phyloP scores from a whole-genome alignment of 2,797 vertebrate genomes.

The Chromis chromis region DNA sequence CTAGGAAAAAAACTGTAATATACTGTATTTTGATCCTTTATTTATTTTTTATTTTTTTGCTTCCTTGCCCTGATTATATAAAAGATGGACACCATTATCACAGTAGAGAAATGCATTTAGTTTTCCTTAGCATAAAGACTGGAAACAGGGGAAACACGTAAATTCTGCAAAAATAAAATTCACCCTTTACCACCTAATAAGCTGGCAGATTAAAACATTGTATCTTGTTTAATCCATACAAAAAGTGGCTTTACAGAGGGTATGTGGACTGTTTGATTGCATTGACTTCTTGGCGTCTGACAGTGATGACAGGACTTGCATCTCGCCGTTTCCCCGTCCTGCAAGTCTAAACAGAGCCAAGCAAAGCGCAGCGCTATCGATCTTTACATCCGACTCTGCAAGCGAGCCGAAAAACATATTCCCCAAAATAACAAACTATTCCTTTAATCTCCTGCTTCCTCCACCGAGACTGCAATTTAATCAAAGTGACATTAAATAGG shows the following conservation, averaged over 20 bases:
- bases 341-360: neutral
- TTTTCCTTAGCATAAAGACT: neutral
- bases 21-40: neutral
- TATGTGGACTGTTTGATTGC: neutral
- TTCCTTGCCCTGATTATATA: neutral
- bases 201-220: no score
- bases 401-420: neutral
- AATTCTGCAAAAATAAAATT: neutral
- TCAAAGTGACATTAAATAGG: slow-evolving; percentile 11
- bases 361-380: neutral
- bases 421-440: neutral
- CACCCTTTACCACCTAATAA: neutral
- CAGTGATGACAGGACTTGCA: neutral
- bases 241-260: neutral
- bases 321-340: neutral
- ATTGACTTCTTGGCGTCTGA: neutral
- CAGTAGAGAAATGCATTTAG: neutral
- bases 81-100: neutral
- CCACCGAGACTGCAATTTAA: slow-evolving; percentile 2
- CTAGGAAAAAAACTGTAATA: neutral
- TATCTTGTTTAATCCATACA: neutral
- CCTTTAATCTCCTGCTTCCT: slow-evolving; percentile 13
- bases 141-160: neutral
- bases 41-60: neutral
- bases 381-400: neutral